These are phyloP conservation scores for Malacoraja senta DNA, from an alignment of 2,797 vertebrate species.

Conservation along the genomic window DNA sequence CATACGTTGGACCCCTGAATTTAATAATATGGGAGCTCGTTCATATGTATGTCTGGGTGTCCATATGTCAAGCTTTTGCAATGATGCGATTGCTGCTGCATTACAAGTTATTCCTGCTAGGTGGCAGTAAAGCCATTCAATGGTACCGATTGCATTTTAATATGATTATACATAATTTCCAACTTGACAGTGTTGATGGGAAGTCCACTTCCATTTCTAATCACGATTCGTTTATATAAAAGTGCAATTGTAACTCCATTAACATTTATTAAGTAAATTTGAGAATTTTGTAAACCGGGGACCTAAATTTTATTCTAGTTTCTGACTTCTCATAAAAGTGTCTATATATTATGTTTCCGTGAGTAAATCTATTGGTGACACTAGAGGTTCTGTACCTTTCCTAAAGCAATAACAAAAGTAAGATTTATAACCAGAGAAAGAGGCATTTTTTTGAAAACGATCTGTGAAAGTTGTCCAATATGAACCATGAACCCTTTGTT, in stretches of 20 bases:
- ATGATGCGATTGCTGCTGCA: neutral
- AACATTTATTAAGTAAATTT: neutral
- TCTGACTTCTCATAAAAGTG: neutral
- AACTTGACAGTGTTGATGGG: neutral
- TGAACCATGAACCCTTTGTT: constrained; percentile 12
- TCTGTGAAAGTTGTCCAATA: neutral
- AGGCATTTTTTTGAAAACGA: neutral
- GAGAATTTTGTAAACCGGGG: neutral
- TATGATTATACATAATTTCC: neutral
- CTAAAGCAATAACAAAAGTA: neutral
- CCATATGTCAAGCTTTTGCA: no score
- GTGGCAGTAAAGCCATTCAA: constrained; percentile 21
- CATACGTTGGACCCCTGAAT: no score
- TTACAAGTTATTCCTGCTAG: constrained; percentile 11
- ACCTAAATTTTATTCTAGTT: neutral
- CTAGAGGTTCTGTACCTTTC: neutral
- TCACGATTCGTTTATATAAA: neutral
- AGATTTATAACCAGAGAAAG: constrained; percentile 1
- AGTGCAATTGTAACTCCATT: neutral
- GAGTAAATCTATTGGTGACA: neutral
- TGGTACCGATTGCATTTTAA: neutral
- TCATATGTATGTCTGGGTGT: no score
- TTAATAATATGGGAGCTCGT: no score
- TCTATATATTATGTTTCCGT: neutral
- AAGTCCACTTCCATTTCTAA: neutral